These are phyloP conservation scores for Onychomys torridus DNA, from an alignment of 2,797 vertebrate species.

Conservation along the genomic window DNA sequence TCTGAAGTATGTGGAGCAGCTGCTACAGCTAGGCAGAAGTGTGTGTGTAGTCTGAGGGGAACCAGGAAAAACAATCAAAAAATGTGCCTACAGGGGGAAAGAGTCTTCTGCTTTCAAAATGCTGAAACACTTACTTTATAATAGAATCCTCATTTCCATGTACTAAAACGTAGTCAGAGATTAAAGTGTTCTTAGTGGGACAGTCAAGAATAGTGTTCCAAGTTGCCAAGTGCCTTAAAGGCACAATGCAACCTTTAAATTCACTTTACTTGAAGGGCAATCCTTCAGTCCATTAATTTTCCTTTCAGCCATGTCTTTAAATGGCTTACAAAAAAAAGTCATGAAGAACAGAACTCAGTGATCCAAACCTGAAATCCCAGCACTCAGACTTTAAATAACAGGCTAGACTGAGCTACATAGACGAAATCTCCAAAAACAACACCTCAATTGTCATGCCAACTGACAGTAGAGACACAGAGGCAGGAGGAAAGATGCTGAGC, in stretches of 20 bases:
- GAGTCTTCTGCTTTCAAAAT: conserved; percentile 47
- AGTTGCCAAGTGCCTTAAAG: not conserved
- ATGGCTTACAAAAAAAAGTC: conserved; percentile 37
- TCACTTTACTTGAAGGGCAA: not conserved
- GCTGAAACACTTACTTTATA: conserved; percentile 31
- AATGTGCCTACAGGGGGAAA: not conserved
- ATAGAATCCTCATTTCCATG: not conserved
- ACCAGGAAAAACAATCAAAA: conserved; percentile 64
- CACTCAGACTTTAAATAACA: not conserved
- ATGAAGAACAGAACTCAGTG: not conserved
- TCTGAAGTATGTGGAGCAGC: conserved; percentile 36
- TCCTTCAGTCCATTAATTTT: not conserved
- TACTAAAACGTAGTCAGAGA: conserved; percentile 36
- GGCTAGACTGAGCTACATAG: not conserved
- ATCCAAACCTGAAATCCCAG: not conserved
- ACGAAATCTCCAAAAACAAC: not conserved
- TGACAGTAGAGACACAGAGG: conserved; percentile 6
- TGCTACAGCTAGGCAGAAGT: conserved; percentile 46
- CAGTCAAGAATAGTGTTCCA: not conserved
- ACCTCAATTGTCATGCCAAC: not conserved
- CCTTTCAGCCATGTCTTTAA: not conserved
- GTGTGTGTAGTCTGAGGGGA: conserved; percentile 53
- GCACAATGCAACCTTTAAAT: not conserved
- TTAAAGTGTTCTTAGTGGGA: not conserved
- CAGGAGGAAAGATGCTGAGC: not conserved